Evolutionary conservation across 2,888 invertebrate genomes (phyloP).

Genomic region (Corbicula japonica): DNA sequence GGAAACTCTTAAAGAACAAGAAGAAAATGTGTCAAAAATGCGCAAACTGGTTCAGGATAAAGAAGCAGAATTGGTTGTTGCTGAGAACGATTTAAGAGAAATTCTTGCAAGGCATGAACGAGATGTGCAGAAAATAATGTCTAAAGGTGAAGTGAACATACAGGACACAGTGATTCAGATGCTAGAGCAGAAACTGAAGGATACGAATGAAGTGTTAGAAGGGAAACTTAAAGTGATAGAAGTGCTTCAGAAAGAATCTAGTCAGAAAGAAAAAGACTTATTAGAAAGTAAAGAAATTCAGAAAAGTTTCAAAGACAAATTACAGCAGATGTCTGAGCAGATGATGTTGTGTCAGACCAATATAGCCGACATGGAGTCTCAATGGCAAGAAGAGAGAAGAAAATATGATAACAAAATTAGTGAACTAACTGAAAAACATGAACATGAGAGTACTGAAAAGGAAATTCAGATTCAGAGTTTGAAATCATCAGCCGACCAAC

Average conservation of each 20-base stretch:
- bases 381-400: slow-evolving; percentile 91
- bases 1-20: slow-evolving; percentile 81
- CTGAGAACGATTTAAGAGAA: slow-evolving; percentile 81
- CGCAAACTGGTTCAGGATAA: slow-evolving; percentile 73
- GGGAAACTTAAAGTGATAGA: slow-evolving; percentile 84
- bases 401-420: slow-evolving; percentile 86
- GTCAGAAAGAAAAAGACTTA: slow-evolving; percentile 79
- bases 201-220: slow-evolving; percentile 81
- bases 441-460: slow-evolving; percentile 85
- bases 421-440: slow-evolving; percentile 84
- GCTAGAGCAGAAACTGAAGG: slow-evolving; percentile 83
- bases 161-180: slow-evolving; percentile 81
- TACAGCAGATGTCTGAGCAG: slow-evolving; percentile 93
- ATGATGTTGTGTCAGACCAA: slow-evolving; percentile 94
- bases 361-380: slow-evolving; percentile 91
- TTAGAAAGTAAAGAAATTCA: slow-evolving; percentile 86
- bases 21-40: slow-evolving; percentile 74
- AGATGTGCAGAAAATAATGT: slow-evolving; percentile 81
- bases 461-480: slow-evolving; percentile 87
- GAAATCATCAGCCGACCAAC: slow-evolving; percentile 74
- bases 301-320: slow-evolving; percentile 91
- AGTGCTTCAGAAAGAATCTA: slow-evolving; percentile 79
- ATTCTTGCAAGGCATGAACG: slow-evolving; percentile 80
- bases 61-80: slow-evolving; percentile 74
- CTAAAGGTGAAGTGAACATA: slow-evolving; percentile 79